Percentiles rank a stretch among this genome's conserved stretches.
phyloP scores from a whole-genome alignment of 2,888 invertebrate genomes.

The Tyria jacobaeae region DNA sequence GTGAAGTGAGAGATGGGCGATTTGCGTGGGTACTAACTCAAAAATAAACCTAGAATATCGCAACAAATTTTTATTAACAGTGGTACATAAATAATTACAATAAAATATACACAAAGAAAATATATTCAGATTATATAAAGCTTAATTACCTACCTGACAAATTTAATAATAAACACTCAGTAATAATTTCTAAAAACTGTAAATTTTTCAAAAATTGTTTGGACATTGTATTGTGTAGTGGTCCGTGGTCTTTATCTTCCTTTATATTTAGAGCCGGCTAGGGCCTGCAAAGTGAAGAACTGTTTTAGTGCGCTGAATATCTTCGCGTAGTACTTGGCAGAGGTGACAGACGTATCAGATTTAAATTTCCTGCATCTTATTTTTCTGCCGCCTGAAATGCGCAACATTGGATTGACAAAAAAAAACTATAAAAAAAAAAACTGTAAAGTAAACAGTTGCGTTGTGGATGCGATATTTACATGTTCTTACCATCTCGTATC shows the following conservation, averaged over 20 bases:
- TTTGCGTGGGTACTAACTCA: slow-evolving; percentile 34
- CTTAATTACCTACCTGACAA: slow-evolving; percentile 65
- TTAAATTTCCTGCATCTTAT: slow-evolving; percentile 81
- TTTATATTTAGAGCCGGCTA: slow-evolving; percentile 82
- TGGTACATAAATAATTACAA: slow-evolving; percentile 77
- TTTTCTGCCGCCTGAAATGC: slow-evolving; percentile 84
- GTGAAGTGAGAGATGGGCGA: slow-evolving; percentile 4
- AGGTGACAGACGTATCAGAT: slow-evolving; percentile 79
- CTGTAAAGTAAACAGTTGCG: slow-evolving; percentile 35
- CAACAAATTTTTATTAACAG: slow-evolving; percentile 77
- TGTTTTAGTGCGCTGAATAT: slow-evolving; percentile 84
- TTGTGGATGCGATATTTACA: slow-evolving; percentile 79
- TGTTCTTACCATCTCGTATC: slow-evolving; percentile 94
- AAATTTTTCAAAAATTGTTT: slow-evolving; percentile 31
- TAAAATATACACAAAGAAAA: slow-evolving; percentile 76
- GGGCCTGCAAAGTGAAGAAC: slow-evolving; percentile 83
- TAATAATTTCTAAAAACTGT: slow-evolving; percentile 48
- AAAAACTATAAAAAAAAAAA: slow-evolving; percentile 58
- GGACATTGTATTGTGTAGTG: slow-evolving; percentile 34
- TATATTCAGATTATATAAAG: slow-evolving; percentile 61
- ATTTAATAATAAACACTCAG: slow-evolving; percentile 61
- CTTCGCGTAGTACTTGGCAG: slow-evolving; percentile 80
- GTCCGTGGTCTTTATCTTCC: slow-evolving; percentile 68
- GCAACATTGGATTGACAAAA: slow-evolving; percentile 63
- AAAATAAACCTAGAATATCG: slow-evolving; percentile 52